Evolutionary conservation across 2,113 vertebrate species (phyloP).

Genomic region (Calyptommatus sinebrachiatus): DNA sequence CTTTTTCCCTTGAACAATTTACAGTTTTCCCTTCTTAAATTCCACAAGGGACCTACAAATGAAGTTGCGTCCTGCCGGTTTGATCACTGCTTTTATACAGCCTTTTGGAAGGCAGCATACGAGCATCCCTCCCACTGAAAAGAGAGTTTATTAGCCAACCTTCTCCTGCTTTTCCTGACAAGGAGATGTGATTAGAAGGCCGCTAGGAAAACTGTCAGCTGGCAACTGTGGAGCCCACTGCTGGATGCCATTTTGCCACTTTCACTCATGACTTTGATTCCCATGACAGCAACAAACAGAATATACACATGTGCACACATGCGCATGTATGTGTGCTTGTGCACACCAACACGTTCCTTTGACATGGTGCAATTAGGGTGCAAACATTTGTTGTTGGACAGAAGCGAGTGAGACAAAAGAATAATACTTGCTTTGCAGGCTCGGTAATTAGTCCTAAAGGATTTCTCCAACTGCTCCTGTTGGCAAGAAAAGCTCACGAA

Average conservation of each 20-base stretch:
- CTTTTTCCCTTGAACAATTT: conserved; percentile 63
- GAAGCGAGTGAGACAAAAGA: conserved; percentile 48
- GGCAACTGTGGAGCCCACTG: conserved; percentile 36
- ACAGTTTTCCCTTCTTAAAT: conserved; percentile 62
- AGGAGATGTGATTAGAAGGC: conserved; percentile 41
- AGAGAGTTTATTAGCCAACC: conserved; percentile 61
- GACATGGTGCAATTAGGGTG: conserved; percentile 59
- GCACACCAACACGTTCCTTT: conserved; percentile 32
- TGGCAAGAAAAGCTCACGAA: conserved; percentile 61
- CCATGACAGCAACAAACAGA: conserved; percentile 55
- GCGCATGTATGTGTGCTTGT: too few relatives aligned
- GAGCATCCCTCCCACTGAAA: conserved; percentile 48
- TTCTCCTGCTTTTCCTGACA: conserved; percentile 40
- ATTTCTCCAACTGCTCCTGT: conserved; percentile 69
- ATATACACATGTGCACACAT: not conserved
- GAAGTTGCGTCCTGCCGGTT: conserved; percentile 61
- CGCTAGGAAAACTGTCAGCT: conserved; percentile 31
- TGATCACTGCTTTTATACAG: conserved; percentile 62
- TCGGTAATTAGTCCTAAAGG: conserved; percentile 79
- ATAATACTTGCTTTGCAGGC: conserved; percentile 74
- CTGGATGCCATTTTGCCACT: conserved; percentile 53
- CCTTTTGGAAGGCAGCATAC: conserved; percentile 52
- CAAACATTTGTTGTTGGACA: conserved; percentile 50
- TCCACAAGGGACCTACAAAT: conserved; percentile 68
- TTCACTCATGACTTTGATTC: conserved; percentile 57